Evolutionary conservation across 2,113 vertebrate species (phyloP), one percentile per base, ranked within the genome.

Genomic region (Colius striatus): DNA sequence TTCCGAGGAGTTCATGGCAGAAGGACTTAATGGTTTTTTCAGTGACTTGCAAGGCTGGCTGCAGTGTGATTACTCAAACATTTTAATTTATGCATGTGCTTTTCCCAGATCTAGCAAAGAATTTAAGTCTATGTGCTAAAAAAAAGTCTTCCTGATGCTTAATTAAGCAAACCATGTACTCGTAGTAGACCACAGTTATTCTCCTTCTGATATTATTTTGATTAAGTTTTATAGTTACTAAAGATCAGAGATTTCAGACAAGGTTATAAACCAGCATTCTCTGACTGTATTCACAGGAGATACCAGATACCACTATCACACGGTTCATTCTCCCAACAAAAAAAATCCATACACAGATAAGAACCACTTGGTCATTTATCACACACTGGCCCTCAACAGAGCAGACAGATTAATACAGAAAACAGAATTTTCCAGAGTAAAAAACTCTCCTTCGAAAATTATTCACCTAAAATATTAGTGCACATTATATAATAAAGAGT

Each of bases 311-410:
- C 38, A 4, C 54, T 79, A 79, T 82, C 63, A 68, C 80, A 61
- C 32, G 72, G 70, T 79, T 79, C 78, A 48, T 90, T 86, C 90
- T 90, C 80, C 61, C 72, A 61, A 8, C 38, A 54, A 22, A 90
- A 88, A 95, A 75, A 93, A 95, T 95, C 86, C 4, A 7, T 54
- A 34, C 54, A 67, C 65, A 65, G 92, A 91, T 95, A 95, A 68
- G 80, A 89, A 71, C 16, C 23, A 36, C 55, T 71, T 58, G 43
- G 70, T 72, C 95, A 88, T 96, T 95, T 94, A 92, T 95, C 94
- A 94, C 34, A 7, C 10, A 3, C 57, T 86, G 72, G 16, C 48
- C 75, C 45, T 58, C 92, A 71, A 32, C 54, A 90, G 51, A 79
- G 18, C 75, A 84, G 45, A 16, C 2, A 72, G 72, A 95, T 55